These are phyloP conservation scores for Clytia hemisphaerica DNA, from an alignment of 30 jellyfish, hydroid and myxozoan genomes.

Conservation along the genomic window DNA sequence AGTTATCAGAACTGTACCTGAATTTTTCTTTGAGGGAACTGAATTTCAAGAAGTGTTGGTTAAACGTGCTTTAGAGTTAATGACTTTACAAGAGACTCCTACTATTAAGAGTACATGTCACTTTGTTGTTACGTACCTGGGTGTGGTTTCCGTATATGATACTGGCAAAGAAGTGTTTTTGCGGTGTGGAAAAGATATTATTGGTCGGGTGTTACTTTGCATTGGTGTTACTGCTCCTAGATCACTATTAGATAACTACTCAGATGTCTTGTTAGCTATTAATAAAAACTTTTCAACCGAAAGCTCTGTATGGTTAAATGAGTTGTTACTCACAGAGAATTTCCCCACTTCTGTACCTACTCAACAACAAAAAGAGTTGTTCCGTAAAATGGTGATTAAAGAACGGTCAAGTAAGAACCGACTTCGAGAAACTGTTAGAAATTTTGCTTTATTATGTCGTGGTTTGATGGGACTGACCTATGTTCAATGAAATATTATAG, in stretches of 20 bases:
- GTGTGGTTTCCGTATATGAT: conserved; percentile 24
- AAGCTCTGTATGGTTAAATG: conserved; percentile 45
- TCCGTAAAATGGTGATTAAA: conserved; percentile 45
- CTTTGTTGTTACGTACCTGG: conserved; percentile 37
- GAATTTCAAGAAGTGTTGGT: conserved; percentile 39
- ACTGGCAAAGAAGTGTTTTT: conserved; percentile 33
- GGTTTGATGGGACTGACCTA: conserved; percentile 77
- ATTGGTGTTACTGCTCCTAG: conserved; percentile 78
- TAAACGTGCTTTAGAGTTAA: conserved; percentile 34
- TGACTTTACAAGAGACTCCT: conserved; percentile 68
- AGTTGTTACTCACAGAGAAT: conserved; percentile 34
- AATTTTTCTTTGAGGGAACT: conserved; percentile 12
- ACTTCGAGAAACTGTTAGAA: conserved; percentile 56
- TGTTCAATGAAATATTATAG: conserved; percentile 9
- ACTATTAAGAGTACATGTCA: conserved; percentile 57
- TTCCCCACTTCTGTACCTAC: conserved; percentile 54
- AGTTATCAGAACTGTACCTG: conserved; percentile 58
- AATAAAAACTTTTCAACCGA: conserved; percentile 37
- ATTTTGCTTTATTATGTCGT: conserved; percentile 66
- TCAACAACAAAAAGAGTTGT: conserved; percentile 43
- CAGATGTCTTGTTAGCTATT: conserved; percentile 54
- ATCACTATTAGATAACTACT: conserved; percentile 42
- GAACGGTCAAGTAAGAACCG: conserved; percentile 59
- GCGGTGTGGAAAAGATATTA: conserved; percentile 57
- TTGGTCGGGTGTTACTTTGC: conserved; percentile 37